Percentiles rank a stretch among this genome's conserved stretches.
phyloP scores from a whole-genome alignment of 2,888 invertebrate genomes.

The Rhagophthalmus giganteus region DNA sequence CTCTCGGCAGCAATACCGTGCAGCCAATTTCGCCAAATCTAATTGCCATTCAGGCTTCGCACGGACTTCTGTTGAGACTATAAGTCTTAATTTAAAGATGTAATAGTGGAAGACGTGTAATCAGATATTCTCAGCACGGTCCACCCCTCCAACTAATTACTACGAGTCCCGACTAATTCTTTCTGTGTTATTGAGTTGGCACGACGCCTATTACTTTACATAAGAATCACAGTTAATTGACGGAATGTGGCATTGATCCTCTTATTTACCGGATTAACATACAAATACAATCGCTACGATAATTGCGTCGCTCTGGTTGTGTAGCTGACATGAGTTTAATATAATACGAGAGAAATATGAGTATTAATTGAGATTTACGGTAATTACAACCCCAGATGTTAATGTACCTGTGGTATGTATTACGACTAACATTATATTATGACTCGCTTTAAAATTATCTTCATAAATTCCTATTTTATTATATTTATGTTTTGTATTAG shows the following conservation, averaged over 20 bases:
- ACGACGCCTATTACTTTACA: constrained; percentile 30
- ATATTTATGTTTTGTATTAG: too few species aligned
- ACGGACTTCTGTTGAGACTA: constrained; percentile 29
- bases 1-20: constrained; percentile 2
- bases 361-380: too few species aligned
- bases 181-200: constrained; percentile 32
- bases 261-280: constrained; percentile 19
- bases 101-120: constrained; percentile 22
- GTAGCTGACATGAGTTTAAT: constrained; percentile 10
- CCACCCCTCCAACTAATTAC: constrained; percentile 28
- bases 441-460: too few species aligned
- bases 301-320: constrained; percentile 12
- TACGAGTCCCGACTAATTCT: constrained; percentile 31
- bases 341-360: constrained; percentile 7
- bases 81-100: constrained; percentile 37
- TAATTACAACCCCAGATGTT: not conserved
- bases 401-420: too few species aligned
- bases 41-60: constrained; percentile 33
- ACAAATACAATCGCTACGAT: constrained; percentile 18
- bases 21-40: constrained; percentile 20
- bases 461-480: too few species aligned
- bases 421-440: too few species aligned
- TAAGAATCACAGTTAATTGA: constrained; percentile 31
- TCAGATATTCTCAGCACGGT: constrained; percentile 32
- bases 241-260: constrained; percentile 14